Conservation (phyloP, 2,797 vertebrate species). For the Numenius phaeopus region DNA sequence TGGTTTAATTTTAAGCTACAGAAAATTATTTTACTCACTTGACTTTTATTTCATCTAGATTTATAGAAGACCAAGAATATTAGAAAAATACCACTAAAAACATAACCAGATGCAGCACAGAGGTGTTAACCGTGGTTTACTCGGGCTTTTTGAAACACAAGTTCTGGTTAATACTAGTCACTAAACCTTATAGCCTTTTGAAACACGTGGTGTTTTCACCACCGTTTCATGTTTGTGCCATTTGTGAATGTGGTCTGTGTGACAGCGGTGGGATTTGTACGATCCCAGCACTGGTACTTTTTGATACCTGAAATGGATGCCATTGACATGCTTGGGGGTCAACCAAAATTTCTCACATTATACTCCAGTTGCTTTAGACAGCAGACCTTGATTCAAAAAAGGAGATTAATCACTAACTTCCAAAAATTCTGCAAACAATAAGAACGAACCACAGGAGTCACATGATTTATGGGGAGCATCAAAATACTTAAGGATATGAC, state of each 20-base stretch:
- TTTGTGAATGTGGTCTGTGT: not conserved
- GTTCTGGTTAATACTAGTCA: not conserved
- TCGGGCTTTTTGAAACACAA: not conserved
- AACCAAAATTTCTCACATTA: not conserved
- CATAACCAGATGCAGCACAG: not conserved
- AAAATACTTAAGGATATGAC: not conserved
- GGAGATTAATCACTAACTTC: not conserved
- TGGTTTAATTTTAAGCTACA: not conserved
- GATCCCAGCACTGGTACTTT: not conserved
- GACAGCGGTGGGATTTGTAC: accelerated
- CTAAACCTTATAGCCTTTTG: not conserved
- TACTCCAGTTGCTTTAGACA: not conserved
- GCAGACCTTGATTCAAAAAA: not conserved
- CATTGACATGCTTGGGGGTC: not conserved
- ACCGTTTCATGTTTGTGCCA: not conserved
- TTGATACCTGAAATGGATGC: not conserved
- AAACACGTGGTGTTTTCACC: not conserved
- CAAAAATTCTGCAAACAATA: not conserved
- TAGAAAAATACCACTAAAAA: not conserved
- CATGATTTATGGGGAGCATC: not conserved
- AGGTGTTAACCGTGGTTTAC: not conserved
- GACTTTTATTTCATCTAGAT: not conserved
- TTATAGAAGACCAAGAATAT: not conserved
- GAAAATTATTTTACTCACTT: not conserved
- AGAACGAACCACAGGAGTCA: not conserved